A percentile compares a stretch with the other conserved stretches of the same genome.
Conservation (phyloP, 2,797 vertebrate genomes). For the Intellagama lesueurii region DNA sequence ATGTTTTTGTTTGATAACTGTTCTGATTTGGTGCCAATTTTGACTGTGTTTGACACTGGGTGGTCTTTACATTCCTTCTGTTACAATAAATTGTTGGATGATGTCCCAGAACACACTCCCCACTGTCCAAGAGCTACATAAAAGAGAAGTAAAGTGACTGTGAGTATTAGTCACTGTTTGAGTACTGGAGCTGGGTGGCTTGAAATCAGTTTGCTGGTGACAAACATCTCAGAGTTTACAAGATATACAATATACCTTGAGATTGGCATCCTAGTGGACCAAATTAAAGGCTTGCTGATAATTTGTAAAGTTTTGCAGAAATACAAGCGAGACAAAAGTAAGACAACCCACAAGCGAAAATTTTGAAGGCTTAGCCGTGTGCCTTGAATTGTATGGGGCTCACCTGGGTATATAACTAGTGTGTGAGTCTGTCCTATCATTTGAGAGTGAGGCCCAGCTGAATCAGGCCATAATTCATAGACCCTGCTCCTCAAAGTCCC, state of each 20-base stretch:
- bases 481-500: no score
- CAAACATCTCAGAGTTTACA: not conserved
- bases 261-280: not conserved
- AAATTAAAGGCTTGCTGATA: not conserved
- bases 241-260: not conserved
- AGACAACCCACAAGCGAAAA: not conserved
- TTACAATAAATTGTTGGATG: not conserved
- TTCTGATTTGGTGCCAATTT: not conserved
- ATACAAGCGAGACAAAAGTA: not conserved
- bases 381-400: not conserved
- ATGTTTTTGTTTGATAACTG: not conserved
- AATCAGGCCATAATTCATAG: no score
- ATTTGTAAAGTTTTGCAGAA: not conserved
- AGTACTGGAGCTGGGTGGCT: not conserved
- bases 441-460: no score
- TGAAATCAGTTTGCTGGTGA: not conserved
- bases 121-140: not conserved
- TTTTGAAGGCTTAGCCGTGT: not conserved
- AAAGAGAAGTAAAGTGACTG: not conserved
- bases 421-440: no score
- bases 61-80: not conserved
- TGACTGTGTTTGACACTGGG: not conserved
- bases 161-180: not conserved
- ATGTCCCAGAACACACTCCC: not conserved
- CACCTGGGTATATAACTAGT: not conserved